Conservation (phyloP, 2,113 vertebrate genomes). For the Thymallus thymallus region DNA sequence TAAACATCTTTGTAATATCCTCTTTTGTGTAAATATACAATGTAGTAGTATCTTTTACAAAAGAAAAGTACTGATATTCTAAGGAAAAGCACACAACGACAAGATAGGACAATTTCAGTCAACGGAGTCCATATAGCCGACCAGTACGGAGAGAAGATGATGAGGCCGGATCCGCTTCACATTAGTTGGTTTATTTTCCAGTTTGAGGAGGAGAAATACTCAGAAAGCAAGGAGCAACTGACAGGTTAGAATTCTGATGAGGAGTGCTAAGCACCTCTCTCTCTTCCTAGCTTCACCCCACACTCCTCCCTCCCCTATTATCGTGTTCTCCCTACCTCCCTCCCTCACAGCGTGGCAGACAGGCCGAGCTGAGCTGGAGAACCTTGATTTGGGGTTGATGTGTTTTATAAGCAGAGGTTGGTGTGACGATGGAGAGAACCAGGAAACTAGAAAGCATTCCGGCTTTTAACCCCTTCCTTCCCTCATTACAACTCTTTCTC, state of each 20-base stretch:
- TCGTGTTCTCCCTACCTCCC: slow-evolving; percentile 18
- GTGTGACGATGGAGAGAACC: slow-evolving; percentile 69
- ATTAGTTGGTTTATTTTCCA: not conserved
- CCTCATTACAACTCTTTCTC: slow-evolving; percentile 23
- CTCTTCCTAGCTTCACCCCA: not conserved
- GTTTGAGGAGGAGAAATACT: slow-evolving; percentile 50
- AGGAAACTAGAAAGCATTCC: slow-evolving; percentile 64
- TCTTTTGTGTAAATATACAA: slow-evolving; percentile 63
- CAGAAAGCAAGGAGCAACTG: slow-evolving; percentile 48
- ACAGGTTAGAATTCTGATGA: slow-evolving; percentile 10
- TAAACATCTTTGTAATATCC: slow-evolving; percentile 56
- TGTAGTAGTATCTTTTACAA: slow-evolving; percentile 43
- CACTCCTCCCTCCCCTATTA: not conserved
- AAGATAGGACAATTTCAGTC: slow-evolving; percentile 52
- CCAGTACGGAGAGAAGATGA: slow-evolving; percentile 49
- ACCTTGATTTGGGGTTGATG: slow-evolving; percentile 43
- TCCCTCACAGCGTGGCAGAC: slow-evolving; percentile 40
- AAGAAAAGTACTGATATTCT: slow-evolving; percentile 67
- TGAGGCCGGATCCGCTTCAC: slow-evolving; percentile 49
- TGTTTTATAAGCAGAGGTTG: slow-evolving; percentile 55
- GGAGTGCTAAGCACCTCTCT: not conserved
- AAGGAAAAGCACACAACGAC: slow-evolving; percentile 60
- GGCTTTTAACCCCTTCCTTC: slow-evolving; percentile 46
- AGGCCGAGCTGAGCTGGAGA: slow-evolving; percentile 49
- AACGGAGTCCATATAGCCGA: slow-evolving; percentile 44